These are phyloP conservation scores for Arctocebus calabarensis DNA, from an alignment of 2,797 vertebrate species.

Conservation along the genomic window DNA sequence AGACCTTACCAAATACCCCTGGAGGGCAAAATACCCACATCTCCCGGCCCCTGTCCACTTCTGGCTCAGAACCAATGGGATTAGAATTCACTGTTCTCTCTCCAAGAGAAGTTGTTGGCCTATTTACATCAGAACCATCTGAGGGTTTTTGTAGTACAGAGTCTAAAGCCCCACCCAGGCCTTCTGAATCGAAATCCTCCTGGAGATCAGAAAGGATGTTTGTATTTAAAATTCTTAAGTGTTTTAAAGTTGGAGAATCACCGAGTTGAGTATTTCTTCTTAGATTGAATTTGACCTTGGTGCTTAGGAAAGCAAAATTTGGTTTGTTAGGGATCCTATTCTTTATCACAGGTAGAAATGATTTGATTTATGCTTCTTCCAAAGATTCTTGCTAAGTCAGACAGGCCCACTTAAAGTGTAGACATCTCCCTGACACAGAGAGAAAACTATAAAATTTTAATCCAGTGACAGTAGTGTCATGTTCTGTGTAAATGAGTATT, in stretches of 20 bases:
- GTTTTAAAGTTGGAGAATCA: not conserved
- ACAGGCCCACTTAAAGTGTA: not conserved
- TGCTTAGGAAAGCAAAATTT: constrained; percentile 17
- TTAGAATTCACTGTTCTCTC: not conserved
- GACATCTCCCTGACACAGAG: not conserved
- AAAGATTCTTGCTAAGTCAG: not conserved
- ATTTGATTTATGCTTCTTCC: constrained; percentile 1
- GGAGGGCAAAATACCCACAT: not conserved
- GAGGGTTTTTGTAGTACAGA: not conserved
- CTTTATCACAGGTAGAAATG: not conserved
- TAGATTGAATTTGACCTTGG: not conserved
- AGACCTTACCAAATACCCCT: not conserved
- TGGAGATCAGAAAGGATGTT: not conserved
- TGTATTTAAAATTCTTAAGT: not conserved
- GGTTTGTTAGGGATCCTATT: not conserved
- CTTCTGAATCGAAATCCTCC: not conserved
- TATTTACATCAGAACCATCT: not conserved
- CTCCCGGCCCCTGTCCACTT: too few relatives aligned
- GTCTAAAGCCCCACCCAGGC: not conserved
- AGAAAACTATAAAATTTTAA: not conserved
- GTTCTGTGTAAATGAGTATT: constrained; percentile 35
- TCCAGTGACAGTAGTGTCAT: not conserved
- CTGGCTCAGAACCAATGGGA: not conserved
- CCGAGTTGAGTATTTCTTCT: constrained; percentile 12
- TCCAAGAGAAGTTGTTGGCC: not conserved